phyloP scores from a whole-genome alignment of 2,797 vertebrate species.

The Eulemur albifrons region DNA sequence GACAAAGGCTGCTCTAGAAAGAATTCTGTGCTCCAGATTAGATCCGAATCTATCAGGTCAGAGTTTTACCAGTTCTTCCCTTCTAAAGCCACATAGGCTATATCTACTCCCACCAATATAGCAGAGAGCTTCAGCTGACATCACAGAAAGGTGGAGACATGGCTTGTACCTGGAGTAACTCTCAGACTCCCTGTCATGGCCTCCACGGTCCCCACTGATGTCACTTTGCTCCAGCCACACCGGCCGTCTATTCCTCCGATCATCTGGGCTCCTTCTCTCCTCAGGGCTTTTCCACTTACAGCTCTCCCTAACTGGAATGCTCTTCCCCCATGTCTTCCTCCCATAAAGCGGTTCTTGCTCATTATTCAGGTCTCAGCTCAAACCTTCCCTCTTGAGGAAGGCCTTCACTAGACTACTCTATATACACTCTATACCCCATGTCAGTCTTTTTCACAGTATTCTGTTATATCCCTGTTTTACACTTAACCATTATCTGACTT shows the following conservation, averaged over 20 bases:
- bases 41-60: neutral
- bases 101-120: accelerated
- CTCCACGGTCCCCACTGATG: neutral
- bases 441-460: neutral
- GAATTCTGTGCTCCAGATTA: neutral
- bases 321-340: neutral
- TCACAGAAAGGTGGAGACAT: neutral
- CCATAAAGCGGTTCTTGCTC: neutral
- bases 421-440: accelerated
- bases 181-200: neutral
- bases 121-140: neutral
- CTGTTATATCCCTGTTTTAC: neutral
- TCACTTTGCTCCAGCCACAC: neutral
- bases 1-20: neutral
- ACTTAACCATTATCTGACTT: neutral
- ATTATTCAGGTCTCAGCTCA: neutral
- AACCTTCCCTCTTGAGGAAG: neutral
- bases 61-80: neutral
- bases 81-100: neutral
- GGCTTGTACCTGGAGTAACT: neutral
- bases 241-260: neutral
- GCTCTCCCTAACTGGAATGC: neutral
- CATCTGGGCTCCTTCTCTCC: neutral
- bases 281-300: neutral
- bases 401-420: neutral